phyloP scores from a whole-genome alignment of 2,888 invertebrate genomes.

The Metellina segmentata region DNA sequence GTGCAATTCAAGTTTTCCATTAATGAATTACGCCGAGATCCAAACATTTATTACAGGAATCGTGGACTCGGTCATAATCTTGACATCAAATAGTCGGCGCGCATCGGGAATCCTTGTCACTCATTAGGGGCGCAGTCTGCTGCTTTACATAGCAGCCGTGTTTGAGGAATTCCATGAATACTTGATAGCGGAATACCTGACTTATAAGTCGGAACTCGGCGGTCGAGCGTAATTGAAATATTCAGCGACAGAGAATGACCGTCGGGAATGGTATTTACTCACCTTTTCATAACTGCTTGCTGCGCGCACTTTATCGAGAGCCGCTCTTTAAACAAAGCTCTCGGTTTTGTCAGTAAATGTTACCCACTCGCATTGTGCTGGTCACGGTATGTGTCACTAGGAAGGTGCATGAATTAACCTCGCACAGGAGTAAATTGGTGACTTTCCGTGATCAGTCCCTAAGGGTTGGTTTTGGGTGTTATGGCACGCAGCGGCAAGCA shows the following conservation, averaged over 20 bases:
- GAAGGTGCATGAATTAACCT: too few species aligned
- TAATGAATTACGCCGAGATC: neutral
- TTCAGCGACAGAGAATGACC: slow-evolving; percentile 20
- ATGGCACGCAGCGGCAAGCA: too few species aligned
- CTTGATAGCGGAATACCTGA: slow-evolving; percentile 39
- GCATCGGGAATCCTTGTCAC: slow-evolving; percentile 25
- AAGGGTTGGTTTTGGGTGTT: too few species aligned
- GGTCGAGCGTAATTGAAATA: slow-evolving; percentile 42
- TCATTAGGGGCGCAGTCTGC: slow-evolving; percentile 23
- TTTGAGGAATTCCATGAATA: slow-evolving; percentile 53
- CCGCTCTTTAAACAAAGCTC: too few species aligned
- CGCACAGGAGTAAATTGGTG: too few species aligned
- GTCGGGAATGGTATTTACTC: slow-evolving; percentile 26
- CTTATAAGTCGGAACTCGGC: slow-evolving; percentile 8
- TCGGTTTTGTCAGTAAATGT: too few species aligned
- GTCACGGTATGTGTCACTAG: too few species aligned
- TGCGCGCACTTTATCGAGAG: too few species aligned
- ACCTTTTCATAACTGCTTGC: neutral
- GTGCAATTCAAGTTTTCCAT: neutral
- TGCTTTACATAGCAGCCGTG: slow-evolving; percentile 11
- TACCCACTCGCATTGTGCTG: too few species aligned
- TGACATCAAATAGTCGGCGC: slow-evolving; percentile 6
- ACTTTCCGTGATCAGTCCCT: too few species aligned
- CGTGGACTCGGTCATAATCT: slow-evolving; percentile 16
- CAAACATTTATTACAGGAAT: slow-evolving; percentile 3